Conservation (phyloP, 2,888 invertebrate species). For the Griposia aprilina region DNA sequence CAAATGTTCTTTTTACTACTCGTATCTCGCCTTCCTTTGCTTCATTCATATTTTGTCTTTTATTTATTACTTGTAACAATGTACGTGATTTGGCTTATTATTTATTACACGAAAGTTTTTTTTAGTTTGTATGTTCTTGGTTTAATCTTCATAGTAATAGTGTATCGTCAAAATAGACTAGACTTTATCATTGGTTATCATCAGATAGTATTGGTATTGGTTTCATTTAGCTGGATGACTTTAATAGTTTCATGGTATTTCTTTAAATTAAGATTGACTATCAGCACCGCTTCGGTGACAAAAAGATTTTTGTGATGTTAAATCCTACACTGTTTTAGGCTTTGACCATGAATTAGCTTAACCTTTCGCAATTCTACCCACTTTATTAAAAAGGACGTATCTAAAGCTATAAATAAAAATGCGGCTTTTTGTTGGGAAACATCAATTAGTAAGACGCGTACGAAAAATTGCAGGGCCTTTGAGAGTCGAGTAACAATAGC, state of each 20-base stretch:
- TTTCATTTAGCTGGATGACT: not conserved
- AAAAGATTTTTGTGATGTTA: not conserved
- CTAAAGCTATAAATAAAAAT: constrained; percentile 43
- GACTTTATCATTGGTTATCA: not conserved
- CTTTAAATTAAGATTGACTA: not conserved
- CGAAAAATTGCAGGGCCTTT: constrained; percentile 43
- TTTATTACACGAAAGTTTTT: not conserved
- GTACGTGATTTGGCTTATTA: not conserved
- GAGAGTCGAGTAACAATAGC: constrained; percentile 47
- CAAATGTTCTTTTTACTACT: constrained; percentile 10
- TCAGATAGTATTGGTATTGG: not conserved
- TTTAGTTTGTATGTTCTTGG: not conserved
- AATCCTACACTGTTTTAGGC: not conserved
- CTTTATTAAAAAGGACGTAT: constrained; percentile 15
- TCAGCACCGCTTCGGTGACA: not conserved
- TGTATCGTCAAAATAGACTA: not conserved
- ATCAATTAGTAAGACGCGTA: constrained; percentile 46
- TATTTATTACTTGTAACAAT: constrained; percentile 15
- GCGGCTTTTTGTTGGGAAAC: constrained; percentile 28
- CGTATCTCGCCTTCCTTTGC: constrained; percentile 11
- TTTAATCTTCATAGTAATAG: not conserved
- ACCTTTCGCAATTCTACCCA: not conserved
- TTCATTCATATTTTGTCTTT: not conserved
- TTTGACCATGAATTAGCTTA: constrained; percentile 7
- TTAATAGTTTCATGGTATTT: not conserved